Percentiles rank a stretch among this genome's conserved stretches.
Evolutionary conservation across 2,797 vertebrate genomes (phyloP).

Genomic region (Fringilla coelebs): DNA sequence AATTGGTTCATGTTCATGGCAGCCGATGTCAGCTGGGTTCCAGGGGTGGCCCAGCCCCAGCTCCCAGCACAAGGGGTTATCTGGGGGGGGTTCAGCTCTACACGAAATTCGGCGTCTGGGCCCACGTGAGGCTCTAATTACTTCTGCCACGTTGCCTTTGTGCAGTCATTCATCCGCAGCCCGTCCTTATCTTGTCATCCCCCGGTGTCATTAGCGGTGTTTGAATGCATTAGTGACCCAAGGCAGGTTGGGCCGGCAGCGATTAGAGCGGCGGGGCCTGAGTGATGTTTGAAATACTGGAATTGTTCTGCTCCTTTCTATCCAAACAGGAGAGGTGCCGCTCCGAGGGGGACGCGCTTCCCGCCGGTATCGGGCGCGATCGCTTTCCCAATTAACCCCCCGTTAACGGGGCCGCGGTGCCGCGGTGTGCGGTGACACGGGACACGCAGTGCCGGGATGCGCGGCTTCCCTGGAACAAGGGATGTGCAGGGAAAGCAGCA

Average conservation of each 20-base stretch:
- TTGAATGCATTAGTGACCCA: constrained; percentile 74
- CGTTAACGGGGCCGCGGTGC: not conserved
- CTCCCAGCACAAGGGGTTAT: constrained; percentile 73
- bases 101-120: constrained; percentile 56
- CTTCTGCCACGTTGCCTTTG: constrained; percentile 70
- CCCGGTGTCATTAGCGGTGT: constrained; percentile 70
- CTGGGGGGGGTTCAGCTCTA: constrained; percentile 54
- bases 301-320: constrained; percentile 27
- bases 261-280: constrained; percentile 66
- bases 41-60: not conserved
- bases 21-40: constrained; percentile 40
- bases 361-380: not conserved
- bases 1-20: constrained; percentile 30
- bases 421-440: accelerated
- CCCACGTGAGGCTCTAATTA: constrained; percentile 68
- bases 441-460: not conserved
- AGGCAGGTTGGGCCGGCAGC: constrained; percentile 52
- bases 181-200: constrained; percentile 77
- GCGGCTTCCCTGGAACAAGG: not conserved
- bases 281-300: constrained; percentile 64
- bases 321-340: not conserved
- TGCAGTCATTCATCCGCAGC: constrained; percentile 65
- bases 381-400: not conserved
- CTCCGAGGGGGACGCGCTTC: not conserved
- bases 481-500: accelerated